Base-by-base conservation (phyloP, 1,140 invertebrate genomes). In the Aphidius gifuensis region DNA sequence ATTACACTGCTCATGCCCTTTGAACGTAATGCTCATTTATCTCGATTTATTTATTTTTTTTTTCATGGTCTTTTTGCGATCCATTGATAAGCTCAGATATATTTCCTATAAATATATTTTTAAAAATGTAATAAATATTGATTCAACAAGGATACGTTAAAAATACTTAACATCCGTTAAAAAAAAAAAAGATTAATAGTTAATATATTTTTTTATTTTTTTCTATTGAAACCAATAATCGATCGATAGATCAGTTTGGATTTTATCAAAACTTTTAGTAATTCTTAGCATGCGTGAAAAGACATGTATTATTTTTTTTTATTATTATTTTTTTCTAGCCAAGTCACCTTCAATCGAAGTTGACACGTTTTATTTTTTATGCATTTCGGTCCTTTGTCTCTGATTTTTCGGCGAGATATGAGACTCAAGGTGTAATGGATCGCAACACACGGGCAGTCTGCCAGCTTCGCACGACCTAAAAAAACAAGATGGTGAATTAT, bases 341-440 rank as follows among this genome's bases (percentile, higher is more conserved):
- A 23, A 48, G 48, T 51, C 46, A 21, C 50, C 23, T 51, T 46
- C 8, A 47, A 62, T 54, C 38, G 58, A 55, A 58, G 61, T 68
- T 65, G 61, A 68, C 66, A 68, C 58, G 64, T 68, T 68, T 63
- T 16, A 62, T 59, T 65, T 64, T 66, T 66, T 66, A 64, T 64
- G 60, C 32, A 21, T 67, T 62, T 62, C 47, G 62, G 56, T 61
- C 62, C 65, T 76, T 76, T 74, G 69, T 71, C 64, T 71, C 67
- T 67, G 74, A 76, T 76, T 64, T 49, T 72, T 54, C 61, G 62
- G 56, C 54, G 53, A 70, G 75, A 79, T 79, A 74, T 60, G 61
- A 57, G 46, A 43, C 54, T 49, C 61, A 70, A 76, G 73, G 71
- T 76, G 74, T 71, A 77, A 77, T 71, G 68, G 72, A 74, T 76